Base-by-base conservation (phyloP, 2,888 invertebrate species). In the Acronicta aceris region DNA sequence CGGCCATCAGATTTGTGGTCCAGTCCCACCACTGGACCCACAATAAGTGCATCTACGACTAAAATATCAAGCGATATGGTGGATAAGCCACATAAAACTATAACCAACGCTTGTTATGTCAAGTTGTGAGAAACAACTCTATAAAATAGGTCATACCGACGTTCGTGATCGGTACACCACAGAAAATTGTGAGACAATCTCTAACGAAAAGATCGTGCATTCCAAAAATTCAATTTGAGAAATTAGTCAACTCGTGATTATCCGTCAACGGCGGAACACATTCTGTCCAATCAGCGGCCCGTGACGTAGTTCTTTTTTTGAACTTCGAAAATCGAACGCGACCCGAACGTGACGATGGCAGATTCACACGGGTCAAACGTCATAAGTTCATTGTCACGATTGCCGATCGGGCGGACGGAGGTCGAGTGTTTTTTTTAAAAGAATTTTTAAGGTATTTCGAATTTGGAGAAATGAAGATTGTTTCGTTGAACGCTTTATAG, bases 361-460 rank as follows among this genome's bases (percentile, higher is more conserved):
- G 87, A 81, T 91, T 91, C 91, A 89, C 91, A 91, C 91, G 91
- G 91, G 90, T 90, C 89, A 88, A 56, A 71, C 74, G 83, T 85
- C 84, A 81, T 76, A 79, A 74, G 87, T 85, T 85, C 86, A 84
- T 81, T 81, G 82, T 82, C 86, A 86, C 83, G 86, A 81, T 75
- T 78, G 81, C 38, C 13, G 38, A n/a, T 13, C 38, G 13, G 53
- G 30, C 48, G 56, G 46, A 62, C 56, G 16, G 64, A 73, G 76
- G 66, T 75, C 71, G 64, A 42, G 51, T 1, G 51, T 55, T 62
- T 65, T 76, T 49, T 68, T 30, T 47, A 38, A 59, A 60, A 47
- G 21, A 45, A 53, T 62, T 51, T 69, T 72, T 40, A 12, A 30
- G 16, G 21, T 16, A 47, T 73, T 45, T 50, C 7, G 42, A 45